A percentile compares a stretch with the other conserved stretches of the same genome.
phyloP scores from a whole-genome alignment of 2,797 vertebrate species.

The Lithobates sylvaticus region DNA sequence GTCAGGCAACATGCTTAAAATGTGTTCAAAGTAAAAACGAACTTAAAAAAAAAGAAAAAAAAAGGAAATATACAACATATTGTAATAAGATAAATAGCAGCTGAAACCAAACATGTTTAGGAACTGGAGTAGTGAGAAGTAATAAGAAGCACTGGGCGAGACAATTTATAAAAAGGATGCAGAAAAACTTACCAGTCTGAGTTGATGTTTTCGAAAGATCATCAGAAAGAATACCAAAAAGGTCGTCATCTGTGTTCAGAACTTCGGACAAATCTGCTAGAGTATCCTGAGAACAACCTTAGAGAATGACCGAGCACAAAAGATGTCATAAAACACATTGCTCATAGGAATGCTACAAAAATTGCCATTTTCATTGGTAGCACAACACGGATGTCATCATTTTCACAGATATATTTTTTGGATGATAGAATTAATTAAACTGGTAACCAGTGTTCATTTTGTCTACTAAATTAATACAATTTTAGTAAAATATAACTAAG shows the following conservation, averaged over 20 bases:
- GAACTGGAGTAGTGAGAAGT: background rate
- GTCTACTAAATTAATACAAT: too few species aligned
- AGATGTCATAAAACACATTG: background rate
- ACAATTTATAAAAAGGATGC: background rate
- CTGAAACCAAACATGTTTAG: background rate
- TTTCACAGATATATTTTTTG: too few species aligned
- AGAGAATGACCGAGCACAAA: slow-evolving; percentile 47
- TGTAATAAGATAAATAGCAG: background rate
- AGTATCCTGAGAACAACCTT: slow-evolving; percentile 89
- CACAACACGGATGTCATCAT: too few species aligned
- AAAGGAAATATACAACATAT: slow-evolving; percentile 59
- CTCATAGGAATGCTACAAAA: background rate
- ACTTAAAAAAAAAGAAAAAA: slow-evolving; percentile 20
- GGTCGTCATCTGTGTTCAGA: slow-evolving; percentile 95
- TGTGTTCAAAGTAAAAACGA: slow-evolving; percentile 64
- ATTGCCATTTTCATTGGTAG: background rate
- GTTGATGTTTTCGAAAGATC: slow-evolving; percentile 91
- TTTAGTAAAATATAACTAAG: too few species aligned
- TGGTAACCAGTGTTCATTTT: too few species aligned
- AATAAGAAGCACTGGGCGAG: background rate
- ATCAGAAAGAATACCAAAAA: slow-evolving; percentile 95
- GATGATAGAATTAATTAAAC: too few species aligned
- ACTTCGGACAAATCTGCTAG: slow-evolving; percentile 96
- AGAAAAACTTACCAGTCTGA: slow-evolving; percentile 84
- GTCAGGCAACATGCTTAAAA: slow-evolving; percentile 71